Percentiles rank a stretch among this genome's conserved stretches.
Conservation (phyloP, 2,888 invertebrate genomes). For the Pseudococcus viburni region DNA sequence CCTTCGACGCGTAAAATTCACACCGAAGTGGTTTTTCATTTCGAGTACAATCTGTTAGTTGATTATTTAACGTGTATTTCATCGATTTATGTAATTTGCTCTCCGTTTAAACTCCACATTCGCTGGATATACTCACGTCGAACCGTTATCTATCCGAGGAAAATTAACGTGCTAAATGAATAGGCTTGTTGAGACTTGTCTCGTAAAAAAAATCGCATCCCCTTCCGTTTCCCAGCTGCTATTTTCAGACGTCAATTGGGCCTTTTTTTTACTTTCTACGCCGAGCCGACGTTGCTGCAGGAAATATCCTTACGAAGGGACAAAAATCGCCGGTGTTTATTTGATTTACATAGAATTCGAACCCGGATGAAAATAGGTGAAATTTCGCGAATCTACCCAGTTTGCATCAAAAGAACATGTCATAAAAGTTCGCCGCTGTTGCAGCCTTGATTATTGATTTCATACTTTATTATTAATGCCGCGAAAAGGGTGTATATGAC, state of each 20-base stretch:
- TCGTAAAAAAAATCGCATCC: slow-evolving; percentile 21
- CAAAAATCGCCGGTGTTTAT: slow-evolving; percentile 7
- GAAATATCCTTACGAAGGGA: not conserved
- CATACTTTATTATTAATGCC: slow-evolving; percentile 54
- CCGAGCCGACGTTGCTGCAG: not conserved
- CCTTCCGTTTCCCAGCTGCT: slow-evolving; percentile 10
- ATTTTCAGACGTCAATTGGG: not conserved
- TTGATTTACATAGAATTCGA: not conserved
- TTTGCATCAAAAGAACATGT: slow-evolving; percentile 34
- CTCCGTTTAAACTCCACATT: no score
- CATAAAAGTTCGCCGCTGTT: slow-evolving; percentile 47
- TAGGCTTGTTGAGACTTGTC: slow-evolving; percentile 48
- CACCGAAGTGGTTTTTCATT: not conserved
- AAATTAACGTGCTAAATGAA: slow-evolving; percentile 42
- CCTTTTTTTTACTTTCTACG: not conserved
- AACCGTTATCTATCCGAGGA: not conserved
- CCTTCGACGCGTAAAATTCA: not conserved
- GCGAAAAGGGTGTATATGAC: slow-evolving; percentile 55
- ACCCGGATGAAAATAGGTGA: not conserved
- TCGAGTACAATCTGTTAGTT: slow-evolving; percentile 9
- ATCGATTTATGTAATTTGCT: not conserved
- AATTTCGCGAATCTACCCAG: not conserved
- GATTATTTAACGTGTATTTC: not conserved
- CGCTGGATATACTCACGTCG: not conserved
- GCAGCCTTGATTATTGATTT: slow-evolving; percentile 57